Evolutionary conservation across 2,113 vertebrate species (phyloP), one percentile per base, ranked within the genome.

Genomic region (Leptocoma aspasia): DNA sequence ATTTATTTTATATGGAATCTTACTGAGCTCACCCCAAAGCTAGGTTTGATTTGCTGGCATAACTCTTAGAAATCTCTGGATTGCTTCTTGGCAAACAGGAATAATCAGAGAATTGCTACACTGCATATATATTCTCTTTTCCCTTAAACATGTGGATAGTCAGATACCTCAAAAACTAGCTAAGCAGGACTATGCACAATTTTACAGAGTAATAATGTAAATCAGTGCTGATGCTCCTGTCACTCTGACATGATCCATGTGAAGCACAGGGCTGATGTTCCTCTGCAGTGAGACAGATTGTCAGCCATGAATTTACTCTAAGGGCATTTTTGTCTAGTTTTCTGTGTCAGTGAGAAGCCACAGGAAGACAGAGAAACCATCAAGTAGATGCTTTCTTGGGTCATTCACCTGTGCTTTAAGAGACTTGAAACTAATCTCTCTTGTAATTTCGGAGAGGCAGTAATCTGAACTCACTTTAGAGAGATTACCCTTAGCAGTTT

Each of bases 281-380:
- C 90, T 77, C 37, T 80, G 59, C 63, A 53, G 54, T 42, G 45
- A 90, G 59, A 94, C 78, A 93, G 65, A 91, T 28, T 90, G 64
- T 78, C 88, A 92, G 52, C 59, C 56, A 92, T 37, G 47, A 83
- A 63, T 90, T 94, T 92, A 70, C 59, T 80, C 71, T 95, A 23
- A 90, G 60, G 80, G 52, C 80, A 78, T 86, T 77, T 90, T 70
- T 33, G 39, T 77, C 66, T 85, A 70, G 63, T 63, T 57, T 91
- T 86, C 35, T 15, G 6, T 54, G 31, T 66, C 71, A 60, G 12
- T 70, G 56, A 92, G 68, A 88, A 94, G 63, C 3, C 64, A 70
- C 45, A 77, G 72, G 79, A 83, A 75, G 60, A 59, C 45, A 83
- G 63, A 80, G 71, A 89, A 96, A 35, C 16, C 11, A 53, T 39